Base-by-base conservation (phyloP, 1,140 invertebrate genomes). In the Helicorthomorpha holstii region DNA sequence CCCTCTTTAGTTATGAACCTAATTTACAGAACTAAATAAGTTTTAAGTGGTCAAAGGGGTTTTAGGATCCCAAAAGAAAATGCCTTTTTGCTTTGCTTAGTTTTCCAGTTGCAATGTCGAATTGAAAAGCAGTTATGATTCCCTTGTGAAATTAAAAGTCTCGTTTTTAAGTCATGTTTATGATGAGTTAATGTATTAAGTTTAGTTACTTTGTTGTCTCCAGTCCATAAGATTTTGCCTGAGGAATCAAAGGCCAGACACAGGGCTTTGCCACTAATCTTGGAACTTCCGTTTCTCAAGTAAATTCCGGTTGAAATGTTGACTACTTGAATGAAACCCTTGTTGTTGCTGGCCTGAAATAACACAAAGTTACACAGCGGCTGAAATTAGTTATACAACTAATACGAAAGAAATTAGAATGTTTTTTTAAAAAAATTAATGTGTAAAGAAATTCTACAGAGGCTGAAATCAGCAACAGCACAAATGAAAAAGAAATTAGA, bases 261-360 rank as follows among this genome's bases (percentile, higher is more conserved):
- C 58, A 81, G 65, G 45, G 88, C 80, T 63, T 75, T 75, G 27
- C 85, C 85, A 22, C 79, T 79, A 14, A 86, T 71, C 62, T 83
- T 81, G 57, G 78, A 78, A 53, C 74, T 79, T 19, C 83, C 81
- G 55, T 79, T 80, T 71, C 78, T 73, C 1, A 77, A 74, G 64
- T 82, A 84, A 58, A 85, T 84, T 55, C 87, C 87, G 23, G 86
- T 90, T 0, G 87, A 91, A 2, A 90, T 75, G 66, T 91, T 91
- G 29, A 88, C 69, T 27, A 88, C 77, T 64, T 83, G 77, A 2
- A 92, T 73, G 63, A 81, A 71, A 27, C 84, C 83, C 62, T 75
- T 74, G 14, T 75, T 77, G 64, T 85, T 90, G 1, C 85, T 85
- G 54, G 81, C 79, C 78, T 82, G 55, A 77, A n/a, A n/a, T n/a